phyloP scores from a whole-genome alignment of 2,113 vertebrate species.

The Callionymus lyra region DNA sequence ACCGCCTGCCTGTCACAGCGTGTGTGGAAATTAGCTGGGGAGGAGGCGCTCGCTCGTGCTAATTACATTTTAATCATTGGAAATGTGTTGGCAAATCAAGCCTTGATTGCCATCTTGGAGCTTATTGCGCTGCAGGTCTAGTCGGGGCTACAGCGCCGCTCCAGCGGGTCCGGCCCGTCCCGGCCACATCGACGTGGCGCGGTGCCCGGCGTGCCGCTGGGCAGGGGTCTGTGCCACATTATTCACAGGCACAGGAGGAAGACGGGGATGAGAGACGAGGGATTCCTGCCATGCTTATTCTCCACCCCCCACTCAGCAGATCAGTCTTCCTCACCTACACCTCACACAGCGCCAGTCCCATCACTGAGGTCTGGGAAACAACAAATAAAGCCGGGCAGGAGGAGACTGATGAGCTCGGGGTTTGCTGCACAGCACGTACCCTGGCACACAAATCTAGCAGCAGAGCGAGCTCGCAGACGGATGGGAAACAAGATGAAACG shows the following conservation, averaged over 20 bases:
- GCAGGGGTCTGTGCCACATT: slow-evolving; percentile 77
- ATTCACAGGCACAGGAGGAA: slow-evolving; percentile 69
- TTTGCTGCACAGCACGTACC: slow-evolving; percentile 38
- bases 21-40: slow-evolving; percentile 99
- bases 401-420: slow-evolving; percentile 44
- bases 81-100: slow-evolving; percentile 99
- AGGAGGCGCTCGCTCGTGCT: slow-evolving; percentile 99
- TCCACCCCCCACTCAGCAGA: slow-evolving; percentile 70
- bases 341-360: slow-evolving; percentile 72
- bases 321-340: slow-evolving; percentile 58
- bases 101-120: slow-evolving; percentile 98
- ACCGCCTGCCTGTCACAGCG: slow-evolving; percentile 99
- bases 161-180: slow-evolving; percentile 49
- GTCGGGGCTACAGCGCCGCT: too few species aligned
- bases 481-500: too few species aligned
- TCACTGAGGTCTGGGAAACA: slow-evolving; percentile 62
- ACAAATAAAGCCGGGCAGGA: slow-evolving; percentile 43
- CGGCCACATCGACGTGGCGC: slow-evolving; percentile 72
- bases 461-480: neutral
- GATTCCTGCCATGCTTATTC: slow-evolving; percentile 77
- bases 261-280: slow-evolving; percentile 57
- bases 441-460: slow-evolving; percentile 23
- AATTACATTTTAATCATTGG: slow-evolving; percentile 99
- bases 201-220: slow-evolving; percentile 79
- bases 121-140: slow-evolving; percentile 77